Evolutionary conservation across 2,113 vertebrate genomes (phyloP).

Genomic region (Tangachromis dhanisi): DNA sequence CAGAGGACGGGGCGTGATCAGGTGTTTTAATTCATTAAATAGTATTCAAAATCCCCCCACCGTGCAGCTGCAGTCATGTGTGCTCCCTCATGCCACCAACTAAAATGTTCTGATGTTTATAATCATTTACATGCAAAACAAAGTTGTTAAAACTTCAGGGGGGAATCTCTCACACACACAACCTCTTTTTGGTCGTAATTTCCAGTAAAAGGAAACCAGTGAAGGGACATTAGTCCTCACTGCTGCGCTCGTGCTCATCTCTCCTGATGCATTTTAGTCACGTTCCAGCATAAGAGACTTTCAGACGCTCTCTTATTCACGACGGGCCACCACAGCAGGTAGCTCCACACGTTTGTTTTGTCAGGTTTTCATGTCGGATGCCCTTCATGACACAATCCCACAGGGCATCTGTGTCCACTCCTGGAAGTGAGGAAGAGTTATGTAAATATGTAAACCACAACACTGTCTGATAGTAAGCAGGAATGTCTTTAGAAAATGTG

Average conservation of each 20-base stretch:
- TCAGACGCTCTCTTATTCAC: neutral
- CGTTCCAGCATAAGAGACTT: neutral
- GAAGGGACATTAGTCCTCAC: neutral
- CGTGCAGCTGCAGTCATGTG: neutral
- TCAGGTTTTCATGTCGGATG: neutral
- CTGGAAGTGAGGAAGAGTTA: neutral
- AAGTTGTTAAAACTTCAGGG: neutral
- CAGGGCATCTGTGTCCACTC: neutral
- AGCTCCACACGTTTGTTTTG: neutral
- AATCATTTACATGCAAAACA: neutral
- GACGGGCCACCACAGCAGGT: neutral
- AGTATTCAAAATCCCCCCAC: neutral
- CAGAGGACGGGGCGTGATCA: neutral
- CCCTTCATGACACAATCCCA: neutral
- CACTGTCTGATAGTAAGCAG: neutral
- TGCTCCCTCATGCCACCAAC: fast-evolving
- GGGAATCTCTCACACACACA: neutral
- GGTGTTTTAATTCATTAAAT: neutral
- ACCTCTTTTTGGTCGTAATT: neutral
- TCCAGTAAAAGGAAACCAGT: neutral
- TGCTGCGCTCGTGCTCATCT: fast-evolving
- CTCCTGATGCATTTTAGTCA: neutral
- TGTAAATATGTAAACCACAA: neutral
- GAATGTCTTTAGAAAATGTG: neutral
- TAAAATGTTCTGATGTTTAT: neutral